A percentile compares a stretch with the other conserved stretches of the same genome.
Conservation (phyloP, 2,888 invertebrate species). For the Elegia similella region DNA sequence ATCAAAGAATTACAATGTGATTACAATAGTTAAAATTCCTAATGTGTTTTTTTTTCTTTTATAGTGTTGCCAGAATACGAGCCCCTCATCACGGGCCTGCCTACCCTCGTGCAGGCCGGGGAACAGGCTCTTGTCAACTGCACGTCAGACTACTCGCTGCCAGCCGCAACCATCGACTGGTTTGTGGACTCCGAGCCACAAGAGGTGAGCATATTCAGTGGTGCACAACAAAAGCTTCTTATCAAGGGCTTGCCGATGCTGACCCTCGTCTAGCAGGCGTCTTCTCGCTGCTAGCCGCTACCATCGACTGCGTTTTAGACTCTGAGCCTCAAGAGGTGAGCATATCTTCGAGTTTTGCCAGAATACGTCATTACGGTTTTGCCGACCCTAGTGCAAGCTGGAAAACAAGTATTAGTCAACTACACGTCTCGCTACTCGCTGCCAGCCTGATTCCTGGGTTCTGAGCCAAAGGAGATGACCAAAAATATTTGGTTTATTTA, state of each 20-base stretch:
- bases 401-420: no score
- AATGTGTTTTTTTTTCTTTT: constrained; percentile 14
- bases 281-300: constrained; percentile 64
- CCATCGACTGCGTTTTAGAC: no score
- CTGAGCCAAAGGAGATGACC: no score
- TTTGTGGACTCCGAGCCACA: constrained; percentile 70
- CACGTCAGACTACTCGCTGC: constrained; percentile 72
- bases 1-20: no score
- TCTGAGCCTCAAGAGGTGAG: constrained; percentile 67
- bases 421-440: no score
- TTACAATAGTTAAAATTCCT: no score
- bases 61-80: constrained; percentile 72
- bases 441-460: no score
- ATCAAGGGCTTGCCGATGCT: constrained; percentile 61
- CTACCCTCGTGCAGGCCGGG: constrained; percentile 65
- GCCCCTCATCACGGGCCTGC: constrained; percentile 69
- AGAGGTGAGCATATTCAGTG: constrained; percentile 59
- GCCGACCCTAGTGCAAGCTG: no score
- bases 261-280: constrained; percentile 63
- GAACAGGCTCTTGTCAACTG: constrained; percentile 72
- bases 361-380: no score
- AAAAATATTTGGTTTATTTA: no score
- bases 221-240: constrained; percentile 69
- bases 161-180: constrained; percentile 70
- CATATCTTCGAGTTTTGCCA: no score